Conservation (phyloP, 2,797 vertebrate genomes). For the Botia almorhae region DNA sequence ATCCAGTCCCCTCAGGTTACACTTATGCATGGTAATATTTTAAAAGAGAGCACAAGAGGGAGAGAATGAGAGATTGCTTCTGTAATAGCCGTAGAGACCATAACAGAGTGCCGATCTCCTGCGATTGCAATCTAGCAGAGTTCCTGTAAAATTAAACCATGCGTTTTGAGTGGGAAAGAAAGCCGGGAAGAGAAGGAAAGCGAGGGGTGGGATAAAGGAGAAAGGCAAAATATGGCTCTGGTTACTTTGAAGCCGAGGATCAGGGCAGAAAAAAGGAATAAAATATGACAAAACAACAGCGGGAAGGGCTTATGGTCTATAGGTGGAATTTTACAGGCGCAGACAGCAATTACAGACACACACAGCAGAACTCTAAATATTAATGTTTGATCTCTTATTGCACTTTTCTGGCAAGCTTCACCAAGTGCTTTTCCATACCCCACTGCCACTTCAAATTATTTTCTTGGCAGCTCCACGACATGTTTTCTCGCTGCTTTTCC, state of each 20-base stretch:
- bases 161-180: slow-evolving; percentile 50
- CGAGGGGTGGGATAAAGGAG: slow-evolving; percentile 29
- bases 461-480: slow-evolving; percentile 41
- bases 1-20: slow-evolving; percentile 70
- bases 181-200: slow-evolving; percentile 22
- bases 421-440: slow-evolving; percentile 64
- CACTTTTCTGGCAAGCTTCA: slow-evolving; percentile 62
- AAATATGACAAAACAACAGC: slow-evolving; percentile 76
- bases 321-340: slow-evolving; percentile 71
- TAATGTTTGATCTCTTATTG: slow-evolving; percentile 72
- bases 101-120: slow-evolving; percentile 68
- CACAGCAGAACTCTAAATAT: slow-evolving; percentile 66
- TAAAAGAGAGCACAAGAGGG: slow-evolving; percentile 64
- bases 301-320: slow-evolving; percentile 70
- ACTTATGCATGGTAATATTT: slow-evolving; percentile 65
- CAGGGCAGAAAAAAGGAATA: slow-evolving; percentile 73
- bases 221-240: slow-evolving; percentile 63
- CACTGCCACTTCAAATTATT: slow-evolving; percentile 58
- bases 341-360: slow-evolving; percentile 76
- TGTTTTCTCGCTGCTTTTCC: slow-evolving; percentile 51
- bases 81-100: slow-evolving; percentile 72
- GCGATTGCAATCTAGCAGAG: slow-evolving; percentile 75
- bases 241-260: slow-evolving; percentile 74
- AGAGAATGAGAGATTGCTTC: slow-evolving; percentile 68
- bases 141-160: slow-evolving; percentile 78